These are phyloP conservation scores for Saguinus imperator DNA, from an alignment of 2,113 vertebrate genomes.

Conservation along the genomic window DNA sequence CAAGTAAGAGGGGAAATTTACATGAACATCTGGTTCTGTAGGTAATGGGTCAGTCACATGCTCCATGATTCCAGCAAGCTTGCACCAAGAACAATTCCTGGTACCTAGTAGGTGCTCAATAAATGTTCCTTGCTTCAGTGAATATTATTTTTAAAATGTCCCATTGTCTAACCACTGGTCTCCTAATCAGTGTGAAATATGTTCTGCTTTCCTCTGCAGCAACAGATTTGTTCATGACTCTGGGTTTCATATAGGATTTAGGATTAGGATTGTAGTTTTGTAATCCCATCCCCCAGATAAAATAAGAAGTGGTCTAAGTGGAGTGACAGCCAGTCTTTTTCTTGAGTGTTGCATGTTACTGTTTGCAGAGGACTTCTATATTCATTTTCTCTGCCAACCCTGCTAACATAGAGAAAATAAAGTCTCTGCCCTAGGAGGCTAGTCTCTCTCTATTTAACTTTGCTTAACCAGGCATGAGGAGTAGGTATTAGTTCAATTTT, in stretches of 20 bases:
- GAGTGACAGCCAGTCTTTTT: background rate
- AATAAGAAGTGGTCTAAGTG: background rate
- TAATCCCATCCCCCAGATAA: background rate
- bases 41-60: background rate
- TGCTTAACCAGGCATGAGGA: background rate
- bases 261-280: background rate
- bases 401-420: too few relatives aligned
- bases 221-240: background rate
- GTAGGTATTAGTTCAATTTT: background rate
- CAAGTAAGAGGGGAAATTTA: background rate
- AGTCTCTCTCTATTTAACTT: too few relatives aligned
- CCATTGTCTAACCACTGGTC: background rate
- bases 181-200: background rate
- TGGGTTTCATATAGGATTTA: background rate
- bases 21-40: background rate
- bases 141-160: background rate
- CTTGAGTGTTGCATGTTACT: background rate
- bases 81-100: background rate
- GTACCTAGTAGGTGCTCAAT: background rate
- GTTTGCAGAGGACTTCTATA: background rate
- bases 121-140: background rate
- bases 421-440: too few relatives aligned
- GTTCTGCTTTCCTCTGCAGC: background rate
- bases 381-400: background rate
- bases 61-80: background rate